Conservation (phyloP, 2,888 invertebrate species). For the Cancer borealis region DNA sequence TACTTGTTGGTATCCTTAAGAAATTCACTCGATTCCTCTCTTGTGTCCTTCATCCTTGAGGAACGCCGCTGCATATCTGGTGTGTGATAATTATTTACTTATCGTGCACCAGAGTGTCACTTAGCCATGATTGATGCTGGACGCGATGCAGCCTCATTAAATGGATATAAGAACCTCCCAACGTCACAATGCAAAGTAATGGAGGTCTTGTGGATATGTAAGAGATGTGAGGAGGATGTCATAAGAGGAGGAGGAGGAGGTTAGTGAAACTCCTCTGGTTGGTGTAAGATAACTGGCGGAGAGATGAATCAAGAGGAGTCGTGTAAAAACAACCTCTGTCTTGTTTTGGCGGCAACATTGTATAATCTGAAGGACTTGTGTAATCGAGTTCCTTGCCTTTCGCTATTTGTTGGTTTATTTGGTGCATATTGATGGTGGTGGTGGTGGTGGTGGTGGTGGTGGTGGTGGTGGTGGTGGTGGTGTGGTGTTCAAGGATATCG, state of each 20-base stretch:
- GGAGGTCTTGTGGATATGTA: not conserved
- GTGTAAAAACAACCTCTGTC: too few relatives aligned
- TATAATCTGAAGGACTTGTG: too few relatives aligned
- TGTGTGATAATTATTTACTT: constrained; percentile 56
- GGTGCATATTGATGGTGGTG: too few relatives aligned
- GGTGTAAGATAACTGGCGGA: too few relatives aligned
- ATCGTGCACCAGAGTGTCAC: constrained; percentile 59
- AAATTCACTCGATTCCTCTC: not conserved
- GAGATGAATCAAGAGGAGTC: too few relatives aligned
- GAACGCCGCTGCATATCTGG: not conserved
- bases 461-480: too few relatives aligned
- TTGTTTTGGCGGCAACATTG: too few relatives aligned
- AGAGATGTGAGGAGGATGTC: not conserved
- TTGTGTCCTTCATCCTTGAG: not conserved
- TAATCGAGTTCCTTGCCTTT: too few relatives aligned
- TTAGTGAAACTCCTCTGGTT: not conserved
- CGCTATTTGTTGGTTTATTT: too few relatives aligned
- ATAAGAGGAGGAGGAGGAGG: not conserved
- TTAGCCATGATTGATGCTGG: constrained; percentile 50
- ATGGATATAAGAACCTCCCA: not conserved
- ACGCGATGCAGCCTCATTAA: not conserved
- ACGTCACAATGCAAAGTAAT: not conserved
- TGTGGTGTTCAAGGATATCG: too few relatives aligned
- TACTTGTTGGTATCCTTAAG: too few relatives aligned
- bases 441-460: too few relatives aligned